Evolutionary conservation across 2,888 invertebrate species (phyloP), one percentile per base, ranked within the genome.

Genomic region (Gnatocerus cornutus): DNA sequence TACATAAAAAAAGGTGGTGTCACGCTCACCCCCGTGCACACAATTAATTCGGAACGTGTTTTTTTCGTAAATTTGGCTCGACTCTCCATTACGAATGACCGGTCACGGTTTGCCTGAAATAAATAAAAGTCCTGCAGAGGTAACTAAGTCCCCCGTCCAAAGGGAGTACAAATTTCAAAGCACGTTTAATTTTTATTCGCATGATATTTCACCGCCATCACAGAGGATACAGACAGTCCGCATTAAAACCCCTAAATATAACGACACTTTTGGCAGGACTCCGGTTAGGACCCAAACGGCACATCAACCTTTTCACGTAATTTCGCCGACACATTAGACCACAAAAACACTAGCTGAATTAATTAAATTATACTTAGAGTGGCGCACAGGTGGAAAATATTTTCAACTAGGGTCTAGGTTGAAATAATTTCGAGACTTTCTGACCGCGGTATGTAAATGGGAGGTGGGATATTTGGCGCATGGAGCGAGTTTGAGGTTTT

Each of bases 111-210:
- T 56, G 56, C 43, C 27, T 43, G 39, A 56, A 56, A 56, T 56
- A 56, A 56, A 56, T 56, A 56, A 56, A 56, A 56, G 39, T 55
- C 39, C 53, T 55, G 39, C 13, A 30, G 33, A 56, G 56, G 41
- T 56, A 56, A 56, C 56, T 56, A 56, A 56, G 56, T 56, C 56
- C 27, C 56, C 27, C 29, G 7, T 56, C 41, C 43, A 10, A 12
- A 43, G 56, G 56, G 56, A 56, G 62, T 33, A 48, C 48, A 13
- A 55, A 64, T 64, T 65, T 56, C 65, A 48, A 53, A 65, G 58
- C 58, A 65, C 56, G 56, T 65, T 65, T 65, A 65, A 65, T 65
- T 65, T 65, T 65, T 65, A 65, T 65, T 58, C 65, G 58, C 48
- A 29, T 37, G 56, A 65, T 65, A 65, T 65, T 58, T 65, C 58